A percentile compares a stretch with the other conserved stretches of the same genome.
phyloP scores from a whole-genome alignment of 2,113 vertebrate genomes.

The Hippolais icterina region DNA sequence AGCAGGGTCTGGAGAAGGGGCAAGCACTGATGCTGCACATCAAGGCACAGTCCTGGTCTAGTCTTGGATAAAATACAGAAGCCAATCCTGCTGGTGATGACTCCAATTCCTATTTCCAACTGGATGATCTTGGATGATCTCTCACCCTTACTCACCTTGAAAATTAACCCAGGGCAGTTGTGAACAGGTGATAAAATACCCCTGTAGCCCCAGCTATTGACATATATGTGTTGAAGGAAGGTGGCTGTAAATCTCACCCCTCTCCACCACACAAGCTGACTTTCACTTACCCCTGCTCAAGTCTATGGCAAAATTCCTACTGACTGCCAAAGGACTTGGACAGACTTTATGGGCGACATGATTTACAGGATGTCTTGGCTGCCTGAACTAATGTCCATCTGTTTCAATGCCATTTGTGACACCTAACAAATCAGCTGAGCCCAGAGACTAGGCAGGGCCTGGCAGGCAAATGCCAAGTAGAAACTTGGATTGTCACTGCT shows the following conservation, averaged over 20 bases:
- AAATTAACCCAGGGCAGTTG: neutral
- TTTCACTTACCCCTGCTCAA: neutral
- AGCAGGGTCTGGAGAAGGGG: neutral
- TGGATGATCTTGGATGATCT: neutral
- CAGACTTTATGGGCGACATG: neutral
- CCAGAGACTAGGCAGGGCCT: neutral
- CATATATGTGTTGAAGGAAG: neutral
- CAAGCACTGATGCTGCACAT: neutral
- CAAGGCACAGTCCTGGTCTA: neutral
- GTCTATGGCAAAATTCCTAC: neutral
- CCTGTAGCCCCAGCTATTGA: neutral
- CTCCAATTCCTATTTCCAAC: neutral
- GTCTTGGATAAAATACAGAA: neutral
- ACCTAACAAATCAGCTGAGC: neutral
- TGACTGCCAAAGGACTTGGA: neutral
- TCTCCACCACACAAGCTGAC: neutral
- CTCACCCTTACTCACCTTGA: neutral
- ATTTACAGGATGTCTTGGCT: constrained; percentile 6
- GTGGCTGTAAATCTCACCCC: neutral
- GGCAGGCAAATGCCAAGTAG: neutral
- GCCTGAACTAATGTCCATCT: constrained; percentile 17
- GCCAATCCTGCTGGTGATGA: neutral
- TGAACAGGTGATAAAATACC: neutral
- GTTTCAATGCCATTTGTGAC: neutral
- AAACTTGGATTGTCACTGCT: neutral